phyloP scores from a whole-genome alignment of 2,888 invertebrate species.

The Tipula unca region DNA sequence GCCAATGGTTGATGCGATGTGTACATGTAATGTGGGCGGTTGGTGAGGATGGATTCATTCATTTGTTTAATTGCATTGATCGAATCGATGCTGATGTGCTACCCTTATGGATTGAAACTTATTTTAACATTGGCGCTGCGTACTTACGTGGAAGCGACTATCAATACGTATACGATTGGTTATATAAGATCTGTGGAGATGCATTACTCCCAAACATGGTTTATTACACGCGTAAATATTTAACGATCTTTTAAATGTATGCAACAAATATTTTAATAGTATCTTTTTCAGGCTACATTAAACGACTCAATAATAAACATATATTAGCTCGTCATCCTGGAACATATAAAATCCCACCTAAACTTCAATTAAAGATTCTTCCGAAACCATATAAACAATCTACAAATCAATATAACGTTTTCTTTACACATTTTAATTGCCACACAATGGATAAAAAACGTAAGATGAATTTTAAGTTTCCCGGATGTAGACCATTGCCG shows the following conservation, averaged over 20 bases:
- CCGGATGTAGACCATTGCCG: neutral
- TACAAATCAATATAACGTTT: neutral
- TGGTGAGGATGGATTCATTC: constrained; percentile 39
- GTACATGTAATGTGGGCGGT: constrained; percentile 35
- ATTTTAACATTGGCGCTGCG: constrained; percentile 35
- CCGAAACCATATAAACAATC: constrained; percentile 30
- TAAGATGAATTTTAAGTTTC: neutral
- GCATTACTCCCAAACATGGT: constrained; percentile 37
- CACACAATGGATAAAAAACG: neutral
- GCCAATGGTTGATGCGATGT: constrained; percentile 35
- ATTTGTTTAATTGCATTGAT: constrained; percentile 38
- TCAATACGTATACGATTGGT: constrained; percentile 40
- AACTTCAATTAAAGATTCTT: constrained; percentile 33
- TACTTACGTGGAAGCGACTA: constrained; percentile 37
- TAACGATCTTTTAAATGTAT: neutral
- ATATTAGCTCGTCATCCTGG: constrained; percentile 28
- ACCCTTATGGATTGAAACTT: constrained; percentile 33
- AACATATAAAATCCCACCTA: constrained; percentile 33
- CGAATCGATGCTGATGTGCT: constrained; percentile 32
- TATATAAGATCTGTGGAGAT: constrained; percentile 36
- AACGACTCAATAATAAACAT: constrained; percentile 30
- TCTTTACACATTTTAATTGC: neutral
- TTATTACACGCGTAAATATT: constrained; percentile 27
- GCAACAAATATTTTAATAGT: too few species aligned
- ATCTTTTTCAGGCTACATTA: constrained; percentile 31